Evolutionary conservation across 2,113 vertebrate species (phyloP), one percentile per base, ranked within the genome.

Genomic region (Tenebrosternarchus preto): DNA sequence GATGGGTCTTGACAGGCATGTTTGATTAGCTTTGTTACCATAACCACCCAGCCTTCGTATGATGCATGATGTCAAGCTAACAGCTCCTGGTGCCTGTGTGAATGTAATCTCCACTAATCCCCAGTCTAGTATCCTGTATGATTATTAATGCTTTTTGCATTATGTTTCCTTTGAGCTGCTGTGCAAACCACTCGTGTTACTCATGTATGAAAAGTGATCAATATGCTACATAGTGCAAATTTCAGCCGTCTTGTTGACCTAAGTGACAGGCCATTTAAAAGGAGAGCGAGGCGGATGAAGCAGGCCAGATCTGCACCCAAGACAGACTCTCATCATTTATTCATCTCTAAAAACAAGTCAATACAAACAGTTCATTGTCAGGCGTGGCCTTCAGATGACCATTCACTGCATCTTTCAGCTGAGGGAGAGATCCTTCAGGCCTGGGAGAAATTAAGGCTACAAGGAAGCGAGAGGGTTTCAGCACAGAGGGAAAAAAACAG

Each of bases 211-310:
- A 81, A 85, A 22, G 73, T 83, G 86, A 89, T 92, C 88, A 90
- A 90, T 91, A 92, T 76, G 85, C 85, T 80, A 81, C 87, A 86
- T 71, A 72, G 88, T 72, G 79, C 84, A 87, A 59, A 85, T 91
- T 91, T 90, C 87, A 88, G 86, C 85, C 84, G 81, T 88, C 87
- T 84, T 53, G 87, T 88, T 88, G 91, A 88, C 85, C 88, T 86
- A 82, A 88, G 87, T 87, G 90, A 89, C 89, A 82, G 85, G 89
- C 77, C 84, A 87, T 86, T 90, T 92, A 87, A 88, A 89, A 90
- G 88, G 76, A 69, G 78, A 86, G 83, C 50, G 82, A 82, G 85
- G 83, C 81, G 74, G 82, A 85, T 87, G 85, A 85, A 77, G 87
- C 84, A 56, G 80, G 85, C 84, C 64, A 78, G 85, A 64, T 82